These are phyloP conservation scores for Pollimyrus isidori DNA, from an alignment of 2,113 vertebrate species.

Conservation along the genomic window DNA sequence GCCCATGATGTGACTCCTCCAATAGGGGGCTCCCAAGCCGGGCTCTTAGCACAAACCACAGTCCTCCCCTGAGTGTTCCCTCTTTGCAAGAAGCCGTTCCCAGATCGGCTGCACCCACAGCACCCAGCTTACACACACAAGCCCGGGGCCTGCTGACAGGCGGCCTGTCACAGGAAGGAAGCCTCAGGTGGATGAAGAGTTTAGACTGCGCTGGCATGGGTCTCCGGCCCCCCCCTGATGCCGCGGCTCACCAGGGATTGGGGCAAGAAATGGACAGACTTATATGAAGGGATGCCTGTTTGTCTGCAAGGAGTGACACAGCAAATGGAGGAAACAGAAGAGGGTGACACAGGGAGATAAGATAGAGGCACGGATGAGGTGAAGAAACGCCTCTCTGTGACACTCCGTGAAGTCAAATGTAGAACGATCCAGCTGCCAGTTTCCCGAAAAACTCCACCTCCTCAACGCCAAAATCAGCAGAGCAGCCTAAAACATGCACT, in stretches of 20 bases:
- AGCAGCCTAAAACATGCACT: not conserved
- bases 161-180: not conserved
- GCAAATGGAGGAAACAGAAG: not conserved
- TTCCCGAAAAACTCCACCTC: not conserved
- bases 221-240: not conserved
- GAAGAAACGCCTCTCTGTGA: not conserved
- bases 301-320: not conserved
- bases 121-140: not conserved
- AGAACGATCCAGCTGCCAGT: not conserved
- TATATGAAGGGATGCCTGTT: not conserved
- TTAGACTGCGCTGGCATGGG: not conserved
- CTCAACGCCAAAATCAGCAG: not conserved
- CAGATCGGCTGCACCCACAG: not conserved
- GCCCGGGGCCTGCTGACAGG: not conserved
- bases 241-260: not conserved
- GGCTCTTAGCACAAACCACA: not conserved
- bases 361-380: not conserved
- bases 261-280: not conserved
- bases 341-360: not conserved
- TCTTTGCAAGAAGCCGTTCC: not conserved
- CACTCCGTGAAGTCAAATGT: not conserved
- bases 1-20: not conserved
- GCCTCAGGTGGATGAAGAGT: not conserved
- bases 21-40: not conserved
- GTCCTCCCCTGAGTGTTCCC: not conserved